Evolutionary conservation across 2,888 invertebrate species (phyloP).

Genomic region (Standfussiana lucernea): DNA sequence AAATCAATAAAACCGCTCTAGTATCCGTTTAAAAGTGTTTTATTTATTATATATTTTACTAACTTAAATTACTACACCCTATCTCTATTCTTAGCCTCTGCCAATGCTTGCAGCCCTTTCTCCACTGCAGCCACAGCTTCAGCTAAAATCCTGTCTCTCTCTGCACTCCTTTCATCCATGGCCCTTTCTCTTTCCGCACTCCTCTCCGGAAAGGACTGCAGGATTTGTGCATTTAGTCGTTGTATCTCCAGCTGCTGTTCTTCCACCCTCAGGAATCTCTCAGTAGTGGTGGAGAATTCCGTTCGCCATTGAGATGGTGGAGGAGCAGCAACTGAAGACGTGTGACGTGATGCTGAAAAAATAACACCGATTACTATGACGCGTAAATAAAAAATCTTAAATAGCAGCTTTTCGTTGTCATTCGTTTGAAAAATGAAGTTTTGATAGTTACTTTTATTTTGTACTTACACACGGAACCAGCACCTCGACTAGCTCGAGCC

Average conservation of each 20-base stretch:
- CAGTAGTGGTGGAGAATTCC: slow-evolving; percentile 18
- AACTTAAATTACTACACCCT: not conserved
- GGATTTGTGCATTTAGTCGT: not conserved
- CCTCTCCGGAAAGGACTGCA: slow-evolving; percentile 7
- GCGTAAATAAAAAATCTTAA: not conserved
- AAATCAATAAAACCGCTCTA: too few species aligned
- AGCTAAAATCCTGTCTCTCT: slow-evolving; percentile 6
- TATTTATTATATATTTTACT: too few species aligned
- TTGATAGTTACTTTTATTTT: slow-evolving; percentile 4
- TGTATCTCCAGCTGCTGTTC: slow-evolving; percentile 22
- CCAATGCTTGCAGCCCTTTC: slow-evolving; percentile 25
- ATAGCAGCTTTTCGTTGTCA: not conserved
- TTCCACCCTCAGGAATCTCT: slow-evolving; percentile 14
- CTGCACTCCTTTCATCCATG: slow-evolving; percentile 6
- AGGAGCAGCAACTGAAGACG: slow-evolving; percentile 7
- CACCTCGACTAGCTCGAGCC: not conserved
- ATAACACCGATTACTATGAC: not conserved
- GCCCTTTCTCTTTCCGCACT: slow-evolving; percentile 10
- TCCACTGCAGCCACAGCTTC: slow-evolving; percentile 13
- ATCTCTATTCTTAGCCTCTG: slow-evolving; percentile 18
- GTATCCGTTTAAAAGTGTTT: too few species aligned
- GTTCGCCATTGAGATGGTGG: slow-evolving; percentile 2
- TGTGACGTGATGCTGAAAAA: slow-evolving; percentile 5
- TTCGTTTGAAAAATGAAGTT: not conserved
- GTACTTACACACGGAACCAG: slow-evolving; percentile 10